These are phyloP conservation scores for Recurvirostra avosetta DNA, from an alignment of 2,113 vertebrate genomes.

Conservation along the genomic window DNA sequence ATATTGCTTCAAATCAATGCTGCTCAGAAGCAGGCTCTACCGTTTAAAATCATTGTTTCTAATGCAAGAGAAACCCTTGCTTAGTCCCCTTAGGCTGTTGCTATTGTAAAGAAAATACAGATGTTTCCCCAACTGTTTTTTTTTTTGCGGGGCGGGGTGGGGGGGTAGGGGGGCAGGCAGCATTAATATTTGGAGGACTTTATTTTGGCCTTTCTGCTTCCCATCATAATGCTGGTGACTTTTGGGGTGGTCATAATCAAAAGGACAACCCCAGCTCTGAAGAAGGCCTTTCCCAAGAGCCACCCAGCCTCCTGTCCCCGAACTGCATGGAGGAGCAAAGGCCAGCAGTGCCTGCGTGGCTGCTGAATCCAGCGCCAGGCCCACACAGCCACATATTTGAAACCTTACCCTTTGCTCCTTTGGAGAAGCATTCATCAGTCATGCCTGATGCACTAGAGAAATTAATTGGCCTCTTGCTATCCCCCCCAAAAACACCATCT, in stretches of 20 bases:
- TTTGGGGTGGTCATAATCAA: background rate
- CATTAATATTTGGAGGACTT: background rate
- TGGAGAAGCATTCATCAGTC: background rate
- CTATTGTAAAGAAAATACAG: background rate
- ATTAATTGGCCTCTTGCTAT: background rate
- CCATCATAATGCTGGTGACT: background rate
- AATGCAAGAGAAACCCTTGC: background rate
- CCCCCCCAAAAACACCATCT: accelerated
- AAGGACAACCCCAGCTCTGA: background rate
- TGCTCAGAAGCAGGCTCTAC: background rate
- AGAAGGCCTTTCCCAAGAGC: background rate
- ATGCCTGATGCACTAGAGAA: background rate
- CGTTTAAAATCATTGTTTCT: background rate
- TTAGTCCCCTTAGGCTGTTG: background rate
- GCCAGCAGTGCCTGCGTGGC: background rate
- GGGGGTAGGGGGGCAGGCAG: accelerated
- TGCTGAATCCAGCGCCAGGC: background rate
- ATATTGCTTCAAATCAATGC: background rate
- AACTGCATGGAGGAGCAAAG: accelerated
- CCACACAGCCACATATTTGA: accelerated
- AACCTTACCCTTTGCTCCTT: background rate
- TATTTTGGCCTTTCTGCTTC: background rate
- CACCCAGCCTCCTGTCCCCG: background rate
- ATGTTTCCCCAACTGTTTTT: background rate
- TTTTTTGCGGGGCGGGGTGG: too few relatives aligned